Evolutionary conservation across 2,888 invertebrate species (phyloP).

Genomic region (Matsumyia berberina): DNA sequence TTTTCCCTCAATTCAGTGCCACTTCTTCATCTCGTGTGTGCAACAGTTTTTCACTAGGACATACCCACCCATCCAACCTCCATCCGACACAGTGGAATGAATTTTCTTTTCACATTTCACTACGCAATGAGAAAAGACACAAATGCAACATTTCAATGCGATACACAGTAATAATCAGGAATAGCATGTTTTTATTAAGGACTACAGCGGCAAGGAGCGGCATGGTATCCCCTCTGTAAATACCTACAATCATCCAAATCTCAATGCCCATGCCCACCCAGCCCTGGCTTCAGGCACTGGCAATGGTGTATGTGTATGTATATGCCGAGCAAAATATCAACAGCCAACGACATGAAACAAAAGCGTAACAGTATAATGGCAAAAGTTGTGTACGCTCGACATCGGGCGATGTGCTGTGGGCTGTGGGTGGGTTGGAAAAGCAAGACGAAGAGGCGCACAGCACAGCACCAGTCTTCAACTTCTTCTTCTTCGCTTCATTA

Average conservation of each 20-base stretch:
- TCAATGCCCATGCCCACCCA: background rate
- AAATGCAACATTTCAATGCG: conserved; percentile 73
- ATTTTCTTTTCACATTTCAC: conserved; percentile 73
- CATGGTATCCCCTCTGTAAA: conserved; percentile 32
- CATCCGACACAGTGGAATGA: conserved; percentile 34
- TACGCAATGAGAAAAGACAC: conserved; percentile 68
- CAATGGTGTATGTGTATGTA: conserved; percentile 6
- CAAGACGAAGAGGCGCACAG: conserved; percentile 2
- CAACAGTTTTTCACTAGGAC: conserved; percentile 59
- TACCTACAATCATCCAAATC: conserved; percentile 37
- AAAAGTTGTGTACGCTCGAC: conserved; percentile 57
- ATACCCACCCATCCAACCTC: background rate
- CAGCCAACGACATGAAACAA: conserved; percentile 70
- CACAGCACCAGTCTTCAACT: conserved; percentile 41
- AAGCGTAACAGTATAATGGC: conserved; percentile 71
- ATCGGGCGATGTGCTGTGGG: too few species aligned
- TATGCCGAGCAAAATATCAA: conserved; percentile 54
- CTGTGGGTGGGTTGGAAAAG: background rate
- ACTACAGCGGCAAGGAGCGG: background rate
- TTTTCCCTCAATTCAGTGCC: conserved; percentile 61
- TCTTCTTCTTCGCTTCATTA: conserved; percentile 72
- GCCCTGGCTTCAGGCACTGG: too few species aligned
- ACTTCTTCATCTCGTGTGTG: conserved; percentile 64
- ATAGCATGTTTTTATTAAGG: conserved; percentile 42
- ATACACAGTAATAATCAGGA: conserved; percentile 73